These are phyloP conservation scores for Heterodera carotae DNA, from an alignment of 1,140 invertebrate species.

Conservation along the genomic window DNA sequence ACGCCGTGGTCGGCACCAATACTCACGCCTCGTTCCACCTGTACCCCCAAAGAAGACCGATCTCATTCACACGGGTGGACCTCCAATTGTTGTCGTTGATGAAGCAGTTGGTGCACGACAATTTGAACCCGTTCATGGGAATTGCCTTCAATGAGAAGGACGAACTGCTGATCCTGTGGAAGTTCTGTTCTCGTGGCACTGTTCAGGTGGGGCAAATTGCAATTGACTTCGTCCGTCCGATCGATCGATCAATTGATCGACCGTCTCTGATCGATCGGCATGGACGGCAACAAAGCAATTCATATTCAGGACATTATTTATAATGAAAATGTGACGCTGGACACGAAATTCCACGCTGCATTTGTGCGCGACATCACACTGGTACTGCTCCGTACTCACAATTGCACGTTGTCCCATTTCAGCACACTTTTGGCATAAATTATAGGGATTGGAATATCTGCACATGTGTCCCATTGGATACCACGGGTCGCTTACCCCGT, in stretches of 20 bases:
- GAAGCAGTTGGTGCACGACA: constrained; percentile 59
- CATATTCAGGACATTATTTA: constrained; percentile 63
- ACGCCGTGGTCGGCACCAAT: constrained; percentile 63
- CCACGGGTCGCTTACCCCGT: constrained; percentile 62
- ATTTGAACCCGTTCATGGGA: constrained; percentile 64
- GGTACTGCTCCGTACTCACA: too few relatives aligned
- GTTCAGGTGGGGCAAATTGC: constrained; percentile 26
- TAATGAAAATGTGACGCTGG: constrained; percentile 58
- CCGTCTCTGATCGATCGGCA: constrained; percentile 35
- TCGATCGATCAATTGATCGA: too few relatives aligned
- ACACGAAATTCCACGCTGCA: constrained; percentile 62
- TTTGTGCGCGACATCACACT: constrained; percentile 64
- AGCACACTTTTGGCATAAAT: background rate
- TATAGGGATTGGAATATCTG: constrained; percentile 61
- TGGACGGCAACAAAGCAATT: background rate
- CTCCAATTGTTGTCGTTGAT: constrained; percentile 50
- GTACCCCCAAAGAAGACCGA: constrained; percentile 61
- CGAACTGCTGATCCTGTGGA: constrained; percentile 62
- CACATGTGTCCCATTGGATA: constrained; percentile 61
- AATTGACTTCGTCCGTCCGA: too few relatives aligned
- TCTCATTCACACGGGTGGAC: constrained; percentile 55
- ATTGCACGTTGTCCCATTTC: too few relatives aligned
- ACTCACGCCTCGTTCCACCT: constrained; percentile 63
- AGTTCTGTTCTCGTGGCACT: constrained; percentile 63
- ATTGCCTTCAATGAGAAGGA: constrained; percentile 65